A percentile compares a stretch with the other conserved stretches of the same genome.
phyloP scores from a whole-genome alignment of 2,797 vertebrate genomes.

The Apodemus agrarius region DNA sequence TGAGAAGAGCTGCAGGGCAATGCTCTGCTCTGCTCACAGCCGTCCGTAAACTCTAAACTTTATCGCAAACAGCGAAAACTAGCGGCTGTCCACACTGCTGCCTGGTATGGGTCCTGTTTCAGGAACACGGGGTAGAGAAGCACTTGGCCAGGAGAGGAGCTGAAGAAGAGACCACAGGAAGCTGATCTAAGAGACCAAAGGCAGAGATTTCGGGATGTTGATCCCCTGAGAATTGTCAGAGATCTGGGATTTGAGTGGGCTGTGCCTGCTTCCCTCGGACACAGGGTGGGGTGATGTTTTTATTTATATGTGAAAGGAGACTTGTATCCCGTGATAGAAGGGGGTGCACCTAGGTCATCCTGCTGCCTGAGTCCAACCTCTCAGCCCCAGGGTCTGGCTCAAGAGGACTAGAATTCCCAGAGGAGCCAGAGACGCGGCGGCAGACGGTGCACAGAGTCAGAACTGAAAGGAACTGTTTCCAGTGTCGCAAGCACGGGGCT shows the following conservation, averaged over 20 bases:
- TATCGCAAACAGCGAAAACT: background rate
- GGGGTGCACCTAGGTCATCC: background rate
- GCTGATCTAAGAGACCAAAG: background rate
- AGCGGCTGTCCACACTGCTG: background rate
- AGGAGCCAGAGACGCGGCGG: background rate
- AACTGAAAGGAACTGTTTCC: background rate
- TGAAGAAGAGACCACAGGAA: background rate
- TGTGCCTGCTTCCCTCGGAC: background rate
- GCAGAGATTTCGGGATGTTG: background rate
- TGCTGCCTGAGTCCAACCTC: background rate
- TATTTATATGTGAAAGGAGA: background rate
- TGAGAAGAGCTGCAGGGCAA: slow-evolving; percentile 30
- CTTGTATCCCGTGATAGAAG: background rate
- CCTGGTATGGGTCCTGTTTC: background rate
- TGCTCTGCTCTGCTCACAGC: background rate
- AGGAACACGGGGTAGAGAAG: background rate
- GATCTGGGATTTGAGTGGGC: background rate
- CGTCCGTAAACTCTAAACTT: background rate
- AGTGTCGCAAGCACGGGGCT: background rate
- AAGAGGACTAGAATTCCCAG: background rate
- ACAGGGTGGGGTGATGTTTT: background rate
- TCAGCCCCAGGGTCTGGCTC: background rate
- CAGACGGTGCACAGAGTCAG: background rate
- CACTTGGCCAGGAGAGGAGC: background rate
- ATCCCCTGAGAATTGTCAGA: background rate